These are phyloP conservation scores for Drosophila leonis DNA, from an alignment of 2,888 invertebrate species.

Conservation along the genomic window DNA sequence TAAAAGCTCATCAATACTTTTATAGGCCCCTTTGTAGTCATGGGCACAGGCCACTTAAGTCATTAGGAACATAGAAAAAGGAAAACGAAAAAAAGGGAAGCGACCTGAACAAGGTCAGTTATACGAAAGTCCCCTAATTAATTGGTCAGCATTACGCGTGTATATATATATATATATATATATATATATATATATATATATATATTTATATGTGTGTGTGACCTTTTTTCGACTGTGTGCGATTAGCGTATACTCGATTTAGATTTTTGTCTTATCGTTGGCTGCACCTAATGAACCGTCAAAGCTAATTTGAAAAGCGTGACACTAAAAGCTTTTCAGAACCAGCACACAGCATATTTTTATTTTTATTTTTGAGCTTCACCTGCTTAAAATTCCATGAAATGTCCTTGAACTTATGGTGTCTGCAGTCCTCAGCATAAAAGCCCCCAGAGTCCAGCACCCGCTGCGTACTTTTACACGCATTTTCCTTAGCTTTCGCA, in stretches of 20 bases:
- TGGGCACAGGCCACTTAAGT: constrained; percentile 36
- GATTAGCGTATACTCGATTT: constrained; percentile 34
- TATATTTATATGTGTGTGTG: constrained; percentile 2
- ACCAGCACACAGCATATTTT: background rate
- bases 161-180: background rate
- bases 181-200: background rate
- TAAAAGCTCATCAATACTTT: constrained; percentile 37
- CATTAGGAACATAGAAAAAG: constrained; percentile 17
- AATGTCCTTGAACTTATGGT: constrained; percentile 72
- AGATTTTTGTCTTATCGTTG: constrained; percentile 26
- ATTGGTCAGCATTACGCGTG: constrained; percentile 28
- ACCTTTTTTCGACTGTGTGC: constrained; percentile 9
- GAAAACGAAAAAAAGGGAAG: background rate
- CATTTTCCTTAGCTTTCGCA: constrained; percentile 67
- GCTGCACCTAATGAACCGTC: constrained; percentile 39
- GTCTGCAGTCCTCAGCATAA: constrained; percentile 31
- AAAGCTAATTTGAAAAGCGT: constrained; percentile 52
- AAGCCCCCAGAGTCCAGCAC: constrained; percentile 10
- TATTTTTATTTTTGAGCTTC: constrained; percentile 12
- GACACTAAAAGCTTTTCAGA: constrained; percentile 34
- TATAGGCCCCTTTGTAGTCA: background rate
- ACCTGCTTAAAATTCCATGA: constrained; percentile 36
- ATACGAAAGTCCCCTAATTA: constrained; percentile 38
- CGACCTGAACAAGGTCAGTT: constrained; percentile 49
- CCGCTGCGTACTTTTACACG: constrained; percentile 41